Evolutionary conservation across 2,888 invertebrate species (phyloP), one percentile per base, ranked within the genome.

Genomic region (Pedicia rivosa): DNA sequence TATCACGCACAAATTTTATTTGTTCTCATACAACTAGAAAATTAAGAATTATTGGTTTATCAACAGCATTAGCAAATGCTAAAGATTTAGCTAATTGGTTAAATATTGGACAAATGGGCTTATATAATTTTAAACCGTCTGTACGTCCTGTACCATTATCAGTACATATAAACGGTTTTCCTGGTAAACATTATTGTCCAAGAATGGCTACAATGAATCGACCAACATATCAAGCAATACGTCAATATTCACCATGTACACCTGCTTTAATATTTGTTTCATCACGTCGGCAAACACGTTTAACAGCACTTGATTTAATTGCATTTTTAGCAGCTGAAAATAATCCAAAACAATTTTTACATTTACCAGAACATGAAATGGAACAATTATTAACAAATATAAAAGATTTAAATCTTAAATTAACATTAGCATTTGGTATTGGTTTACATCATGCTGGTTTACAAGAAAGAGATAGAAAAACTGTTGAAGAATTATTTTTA

Each of bases 131-230:
- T 57, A 76, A 94, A 39, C 95, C 98, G 0, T 88, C 92, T 0
- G 98, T 99, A 0, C 73, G 98, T 14, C 98, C 98, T 0, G 97
- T 99, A 9, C 97, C 97, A 1, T 65, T 98, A 25, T 90, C 72
- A 56, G 72, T 73, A 10, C 92, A 92, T 52, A 90, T 95, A 48
- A 77, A 81, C 35, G 98, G 98, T 0, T 98, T 91, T 56, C 84
- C 94, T 0, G 98, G 94, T 4, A 88, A 95, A 45, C 92, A 98
- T 59, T 99, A 98, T 64, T 99, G 98, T 52, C 98, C 98, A 0
- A 74, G 98, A 33, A 99, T 99, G 98, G 82, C 94, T 43, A 84
- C 94, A 0, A 99, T 99, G 98, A 99, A 99, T 64, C 86, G 92
- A 51, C 97, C 98, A 0, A 82, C 91, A 1, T 99, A 86, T 65